Percentiles rank a stretch among this genome's conserved stretches.
Evolutionary conservation across 2,888 invertebrate genomes (phyloP).

Genomic region (Drosophila mettleri): DNA sequence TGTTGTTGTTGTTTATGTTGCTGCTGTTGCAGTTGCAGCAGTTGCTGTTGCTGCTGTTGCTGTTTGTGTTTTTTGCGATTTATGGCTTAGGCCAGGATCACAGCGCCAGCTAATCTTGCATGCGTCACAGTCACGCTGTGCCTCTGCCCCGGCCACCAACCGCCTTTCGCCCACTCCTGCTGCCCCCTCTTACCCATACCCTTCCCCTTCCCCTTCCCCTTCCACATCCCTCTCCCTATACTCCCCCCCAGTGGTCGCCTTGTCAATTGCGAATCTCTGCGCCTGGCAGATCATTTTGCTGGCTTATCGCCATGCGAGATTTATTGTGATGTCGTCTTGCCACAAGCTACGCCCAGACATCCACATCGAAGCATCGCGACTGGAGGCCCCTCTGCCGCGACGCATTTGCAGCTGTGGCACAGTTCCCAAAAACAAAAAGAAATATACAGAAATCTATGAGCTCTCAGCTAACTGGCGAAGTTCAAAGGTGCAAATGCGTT

Average conservation of each 20-base stretch:
- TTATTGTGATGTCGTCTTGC: conserved; percentile 75
- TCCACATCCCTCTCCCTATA: rapidly evolving
- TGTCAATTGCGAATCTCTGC: conserved; percentile 52
- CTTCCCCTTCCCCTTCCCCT: background rate
- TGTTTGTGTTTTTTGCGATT: conserved; percentile 67
- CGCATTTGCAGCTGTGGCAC: conserved; percentile 61
- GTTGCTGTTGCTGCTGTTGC: conserved; percentile 31
- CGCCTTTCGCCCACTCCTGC: background rate
- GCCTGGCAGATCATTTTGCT: conserved; percentile 47
- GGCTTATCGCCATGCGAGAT: conserved; percentile 65
- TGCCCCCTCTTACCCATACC: background rate
- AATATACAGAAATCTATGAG: conserved; percentile 8
- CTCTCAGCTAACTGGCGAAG: conserved; percentile 53
- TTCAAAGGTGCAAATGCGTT: conserved; percentile 81
- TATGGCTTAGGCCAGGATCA: conserved; percentile 77
- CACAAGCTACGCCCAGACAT: conserved; percentile 28
- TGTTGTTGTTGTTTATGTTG: conserved; percentile 29
- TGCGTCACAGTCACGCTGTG: conserved; percentile 76
- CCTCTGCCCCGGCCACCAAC: background rate
- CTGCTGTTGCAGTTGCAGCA: conserved; percentile 25
- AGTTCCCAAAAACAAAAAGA: conserved; percentile 40
- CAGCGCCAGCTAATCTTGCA: conserved; percentile 78
- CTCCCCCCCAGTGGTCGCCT: no score
- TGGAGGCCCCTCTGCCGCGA: conserved; percentile 32
- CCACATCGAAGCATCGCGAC: conserved; percentile 3